Evolutionary conservation across 2,797 vertebrate genomes (phyloP).

Genomic region (Synaphobranchus kaupii): DNA sequence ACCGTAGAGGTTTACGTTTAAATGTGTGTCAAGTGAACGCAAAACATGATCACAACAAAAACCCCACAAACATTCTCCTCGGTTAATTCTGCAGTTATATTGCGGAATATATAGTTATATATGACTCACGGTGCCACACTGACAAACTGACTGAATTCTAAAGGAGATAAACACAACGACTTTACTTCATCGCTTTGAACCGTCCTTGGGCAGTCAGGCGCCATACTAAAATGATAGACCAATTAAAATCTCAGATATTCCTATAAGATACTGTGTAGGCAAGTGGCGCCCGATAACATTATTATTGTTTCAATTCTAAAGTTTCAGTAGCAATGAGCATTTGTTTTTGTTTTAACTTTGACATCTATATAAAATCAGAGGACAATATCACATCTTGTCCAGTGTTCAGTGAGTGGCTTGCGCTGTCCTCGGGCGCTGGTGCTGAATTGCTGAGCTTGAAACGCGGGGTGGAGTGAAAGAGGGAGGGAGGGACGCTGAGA

Average conservation of each 20-base stretch:
- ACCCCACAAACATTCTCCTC: too few species aligned
- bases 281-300: background rate
- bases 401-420: background rate
- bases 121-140: background rate
- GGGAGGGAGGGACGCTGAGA: background rate
- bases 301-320: background rate
- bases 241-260: slow-evolving; percentile 10
- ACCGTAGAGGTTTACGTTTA: background rate
- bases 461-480: background rate
- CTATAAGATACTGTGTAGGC: background rate
- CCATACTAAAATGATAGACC: background rate
- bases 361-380: slow-evolving; percentile 9
- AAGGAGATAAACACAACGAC: background rate
- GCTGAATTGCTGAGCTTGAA: slow-evolving; percentile 26
- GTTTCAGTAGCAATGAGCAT: background rate
- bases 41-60: background rate
- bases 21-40: background rate
- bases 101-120: background rate
- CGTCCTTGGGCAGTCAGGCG: background rate
- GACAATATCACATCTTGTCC: background rate
- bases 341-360: background rate
- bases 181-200: background rate
- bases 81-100: background rate
- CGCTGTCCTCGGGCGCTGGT: slow-evolving; percentile 24
- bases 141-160: background rate